Evolutionary conservation across 37 sponge, comb jelly and placozoan species (phyloP).

Genomic region (Tethya wilhelma): DNA sequence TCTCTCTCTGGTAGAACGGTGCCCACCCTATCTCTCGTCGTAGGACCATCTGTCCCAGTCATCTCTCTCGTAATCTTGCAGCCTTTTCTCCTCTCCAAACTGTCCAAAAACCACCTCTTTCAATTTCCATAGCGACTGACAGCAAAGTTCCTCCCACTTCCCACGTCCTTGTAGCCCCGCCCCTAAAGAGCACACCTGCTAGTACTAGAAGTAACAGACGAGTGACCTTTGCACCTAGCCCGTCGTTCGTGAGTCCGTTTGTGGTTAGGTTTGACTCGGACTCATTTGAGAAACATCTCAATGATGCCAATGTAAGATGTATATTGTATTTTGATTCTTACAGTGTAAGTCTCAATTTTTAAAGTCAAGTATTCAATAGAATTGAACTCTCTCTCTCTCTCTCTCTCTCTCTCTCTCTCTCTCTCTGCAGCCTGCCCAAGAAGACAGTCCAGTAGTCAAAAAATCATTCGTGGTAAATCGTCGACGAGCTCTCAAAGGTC

Average conservation of each 20-base stretch:
- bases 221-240: background rate
- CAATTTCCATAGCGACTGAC: too few relatives aligned
- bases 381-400: too few relatives aligned
- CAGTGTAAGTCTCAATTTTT: too few relatives aligned
- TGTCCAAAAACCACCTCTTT: too few relatives aligned
- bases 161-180: background rate
- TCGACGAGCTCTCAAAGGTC: too few relatives aligned
- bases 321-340: too few relatives aligned
- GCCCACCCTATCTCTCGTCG: background rate
- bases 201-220: background rate
- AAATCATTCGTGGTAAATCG: too few relatives aligned
- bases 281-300: conserved; percentile 7
- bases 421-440: too few relatives aligned
- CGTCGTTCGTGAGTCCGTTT: conserved; percentile 1
- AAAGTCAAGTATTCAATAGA: background rate
- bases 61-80: background rate
- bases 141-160: too few relatives aligned
- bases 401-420: too few relatives aligned
- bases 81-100: background rate
- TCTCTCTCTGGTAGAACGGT: too few relatives aligned
- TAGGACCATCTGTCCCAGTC: background rate
- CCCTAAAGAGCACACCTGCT: background rate
- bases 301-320: background rate
- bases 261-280: background rate
- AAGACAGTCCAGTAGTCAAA: too few relatives aligned